Evolutionary conservation across 2,797 vertebrate species (phyloP), one percentile per base, ranked within the genome.

Genomic region (Onychomys arenicola): DNA sequence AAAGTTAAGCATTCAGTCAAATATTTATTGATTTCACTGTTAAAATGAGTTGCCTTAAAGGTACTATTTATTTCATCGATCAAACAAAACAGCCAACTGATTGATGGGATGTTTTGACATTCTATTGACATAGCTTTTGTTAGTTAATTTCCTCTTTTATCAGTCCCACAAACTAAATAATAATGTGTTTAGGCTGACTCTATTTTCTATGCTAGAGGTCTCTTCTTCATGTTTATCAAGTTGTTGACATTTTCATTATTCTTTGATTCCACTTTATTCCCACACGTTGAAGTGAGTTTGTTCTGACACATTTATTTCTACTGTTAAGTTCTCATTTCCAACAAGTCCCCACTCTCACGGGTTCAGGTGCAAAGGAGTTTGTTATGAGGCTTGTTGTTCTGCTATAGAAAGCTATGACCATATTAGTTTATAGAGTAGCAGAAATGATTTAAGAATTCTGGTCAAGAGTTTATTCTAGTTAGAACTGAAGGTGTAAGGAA

Each of bases 11-110:
- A 82, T 85, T 88, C n/a, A 13, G 49, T 93, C 6, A 80, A 95
- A 71, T 43, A 73, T 94, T 78, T 95, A 65, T 81, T 89, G 67
- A 76, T 87, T 96, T 95, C 6, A 46, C 49, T 71, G 25, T 93
- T 83, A 55, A 95, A 95, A 86, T 91, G 43, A 37, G 65, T 87
- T 73, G 67, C 4, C 21, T 63, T 85, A 63, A 59, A 75, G 52
- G 32, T 78, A 40, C 55, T 93, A 46, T 77, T 94, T 59, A 63
- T 93, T 95, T 89, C 63, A 91, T 75, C 1, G 16, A 76, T 69
- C 34, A 29, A 78, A 0, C 55, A 5, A 63, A 89, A 43, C 21
- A 86, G 52, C 4, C 40, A 63, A 49, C 52, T 59, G 92, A 92
- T 40, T 21, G 93, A 84, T 40, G 46, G 12, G 29, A 73, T 63